Evolutionary conservation across 2,888 invertebrate species (phyloP).

Genomic region (Drosophila lacicola): DNA sequence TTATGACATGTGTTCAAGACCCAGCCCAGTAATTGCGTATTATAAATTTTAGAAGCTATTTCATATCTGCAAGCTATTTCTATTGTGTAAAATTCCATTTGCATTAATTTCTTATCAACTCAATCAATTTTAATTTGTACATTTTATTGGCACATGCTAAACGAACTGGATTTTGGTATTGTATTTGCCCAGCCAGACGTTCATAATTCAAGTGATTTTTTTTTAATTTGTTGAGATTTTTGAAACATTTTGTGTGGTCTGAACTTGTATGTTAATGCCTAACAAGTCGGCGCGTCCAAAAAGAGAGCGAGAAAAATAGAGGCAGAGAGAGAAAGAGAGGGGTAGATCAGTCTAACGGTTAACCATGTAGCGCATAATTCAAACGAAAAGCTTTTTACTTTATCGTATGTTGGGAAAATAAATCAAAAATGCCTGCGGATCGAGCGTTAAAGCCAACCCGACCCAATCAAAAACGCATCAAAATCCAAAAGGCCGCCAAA

Average conservation of each 20-base stretch:
- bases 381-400: constrained; percentile 78
- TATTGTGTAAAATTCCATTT: constrained; percentile 16
- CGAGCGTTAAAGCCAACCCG: constrained; percentile 7
- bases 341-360: constrained; percentile 54
- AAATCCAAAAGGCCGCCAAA: constrained; percentile 71
- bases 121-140: constrained; percentile 18
- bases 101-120: constrained; percentile 26
- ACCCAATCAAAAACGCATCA: constrained; percentile 74
- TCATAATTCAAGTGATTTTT: constrained; percentile 36
- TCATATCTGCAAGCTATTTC: neutral
- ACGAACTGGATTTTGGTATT: constrained; percentile 45
- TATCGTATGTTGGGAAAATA: constrained; percentile 69
- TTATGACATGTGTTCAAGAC: too few species aligned
- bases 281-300: constrained; percentile 13
- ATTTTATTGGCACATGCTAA: constrained; percentile 49
- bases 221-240: constrained; percentile 10
- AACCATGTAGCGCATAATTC: constrained; percentile 69
- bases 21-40: neutral
- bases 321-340: neutral
- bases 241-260: constrained; percentile 48
- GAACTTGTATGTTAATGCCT: constrained; percentile 36
- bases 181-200: constrained; percentile 26
- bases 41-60: neutral
- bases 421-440: constrained; percentile 66
- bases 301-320: neutral